Base-by-base conservation (phyloP, 2,797 vertebrate species). In the Chrysocyon brachyurus region DNA sequence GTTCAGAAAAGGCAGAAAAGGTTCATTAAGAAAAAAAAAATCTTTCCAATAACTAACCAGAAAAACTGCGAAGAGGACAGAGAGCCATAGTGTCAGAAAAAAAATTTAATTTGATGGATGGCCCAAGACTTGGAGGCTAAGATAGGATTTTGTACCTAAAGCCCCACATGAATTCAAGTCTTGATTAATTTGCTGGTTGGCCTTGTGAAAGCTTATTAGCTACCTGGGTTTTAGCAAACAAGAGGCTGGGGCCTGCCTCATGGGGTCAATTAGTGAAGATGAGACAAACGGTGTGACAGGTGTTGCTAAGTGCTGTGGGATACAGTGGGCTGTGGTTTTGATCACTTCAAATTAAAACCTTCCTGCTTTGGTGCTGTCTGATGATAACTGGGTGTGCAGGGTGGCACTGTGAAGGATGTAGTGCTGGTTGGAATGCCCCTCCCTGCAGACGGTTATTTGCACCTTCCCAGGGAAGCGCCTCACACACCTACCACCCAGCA, bases 351-450 rank as follows among this genome's bases (percentile, higher is more conserved):
- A 46, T 49, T 52, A n/a, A 85, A 90, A 73, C 14, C 40, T 49
- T 85, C 56, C 52, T 94, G 75, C 31, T n/a, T 75, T 84, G 75
- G 46, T 64, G 64, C 31, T 22, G 54, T 16, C 85, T n/a, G 70
- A 9, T 2, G 36, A 61, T 59, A 66, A 12, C 49, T 31, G 31
- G 24, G n/a, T 3, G 5, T 1, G 2, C 68, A 84, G 28, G 12
- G 46, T 12, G 17, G n/a, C 10, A 1, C 81, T 77, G 22, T 33
- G 75, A n/a, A 82, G 66, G 73, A 28, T 1, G 46, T 0, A 40
- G 64, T 57, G 56, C 63, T 6, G 16, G 78, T 3, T 49, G 17
- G 28, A 21, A 31, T 0, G 16, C 31, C 63, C 64, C 22, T 12
- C 12, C 31, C 9, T 14, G 4, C 21, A 14, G 12, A 31, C 1